Percentiles rank a stretch among this genome's conserved stretches.
These are phyloP conservation scores for Diglossa cyanea DNA, from an alignment of 2,797 vertebrate genomes.

Conservation along the genomic window DNA sequence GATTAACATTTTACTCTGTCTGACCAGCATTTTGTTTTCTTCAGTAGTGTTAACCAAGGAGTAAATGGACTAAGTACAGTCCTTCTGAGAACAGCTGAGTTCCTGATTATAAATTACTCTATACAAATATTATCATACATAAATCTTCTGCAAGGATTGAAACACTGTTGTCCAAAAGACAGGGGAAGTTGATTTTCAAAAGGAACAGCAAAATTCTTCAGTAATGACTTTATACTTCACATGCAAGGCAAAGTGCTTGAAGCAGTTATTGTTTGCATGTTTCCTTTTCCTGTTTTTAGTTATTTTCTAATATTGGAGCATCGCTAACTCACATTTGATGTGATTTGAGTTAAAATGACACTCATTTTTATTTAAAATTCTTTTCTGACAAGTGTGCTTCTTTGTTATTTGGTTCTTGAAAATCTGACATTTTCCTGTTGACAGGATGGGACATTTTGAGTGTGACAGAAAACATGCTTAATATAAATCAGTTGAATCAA, in stretches of 20 bases:
- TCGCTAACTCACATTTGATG: not conserved
- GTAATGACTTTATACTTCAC: not conserved
- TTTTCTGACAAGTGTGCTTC: not conserved
- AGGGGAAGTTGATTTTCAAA: conserved; percentile 3
- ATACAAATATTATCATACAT: not conserved
- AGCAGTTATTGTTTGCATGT: conserved; percentile 14
- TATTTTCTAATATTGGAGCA: not conserved
- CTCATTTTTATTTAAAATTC: not conserved
- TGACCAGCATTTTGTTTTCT: not conserved
- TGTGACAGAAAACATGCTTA: not conserved
- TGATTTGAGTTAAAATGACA: not conserved
- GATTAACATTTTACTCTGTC: not conserved
- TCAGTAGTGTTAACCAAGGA: not conserved
- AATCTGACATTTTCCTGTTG: not conserved
- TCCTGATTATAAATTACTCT: not conserved
- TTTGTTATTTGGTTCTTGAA: not conserved
- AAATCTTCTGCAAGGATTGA: not conserved
- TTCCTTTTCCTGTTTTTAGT: conserved; percentile 63
- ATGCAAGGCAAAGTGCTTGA: not conserved
- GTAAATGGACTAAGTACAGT: not conserved
- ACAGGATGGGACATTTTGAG: not conserved
- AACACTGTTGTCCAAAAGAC: not conserved
- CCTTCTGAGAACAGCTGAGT: not conserved
- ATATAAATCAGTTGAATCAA: not conserved
- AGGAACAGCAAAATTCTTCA: not conserved